Evolutionary conservation across 2,888 invertebrate species (phyloP).

Genomic region (Athetis lepigone): DNA sequence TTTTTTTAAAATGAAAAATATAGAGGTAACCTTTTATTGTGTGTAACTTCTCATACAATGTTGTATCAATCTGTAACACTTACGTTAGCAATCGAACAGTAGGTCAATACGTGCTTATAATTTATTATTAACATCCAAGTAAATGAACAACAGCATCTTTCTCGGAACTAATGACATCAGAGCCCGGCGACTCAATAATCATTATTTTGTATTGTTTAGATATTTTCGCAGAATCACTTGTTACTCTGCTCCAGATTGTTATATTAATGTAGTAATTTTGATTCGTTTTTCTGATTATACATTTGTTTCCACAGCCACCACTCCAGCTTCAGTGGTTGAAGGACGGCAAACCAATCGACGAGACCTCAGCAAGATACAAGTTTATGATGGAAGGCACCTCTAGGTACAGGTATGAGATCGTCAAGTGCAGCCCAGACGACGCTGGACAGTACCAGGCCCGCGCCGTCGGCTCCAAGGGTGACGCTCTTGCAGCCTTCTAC

Average conservation of each 20-base stretch:
- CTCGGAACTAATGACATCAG: slow-evolving; percentile 34
- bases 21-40: neutral
- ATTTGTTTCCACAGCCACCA: slow-evolving; percentile 83
- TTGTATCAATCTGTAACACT: neutral
- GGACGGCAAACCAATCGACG: slow-evolving; percentile 97
- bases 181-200: neutral
- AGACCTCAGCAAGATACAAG: slow-evolving; percentile 93
- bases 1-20: too few relatives aligned
- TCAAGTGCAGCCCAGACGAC: slow-evolving; percentile 93
- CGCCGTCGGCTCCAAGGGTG: slow-evolving; percentile 96
- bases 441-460: slow-evolving; percentile 97
- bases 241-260: neutral
- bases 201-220: slow-evolving; percentile 2
- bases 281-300: neutral
- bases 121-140: neutral
- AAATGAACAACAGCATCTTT: slow-evolving; percentile 33
- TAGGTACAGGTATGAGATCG: slow-evolving; percentile 94
- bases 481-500: slow-evolving; percentile 96
- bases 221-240: slow-evolving; percentile 1
- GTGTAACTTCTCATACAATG: too few relatives aligned
- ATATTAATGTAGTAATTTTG: too few relatives aligned
- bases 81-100: slow-evolving; percentile 7
- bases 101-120: slow-evolving; percentile 36
- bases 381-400: slow-evolving; percentile 95
- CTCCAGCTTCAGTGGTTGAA: slow-evolving; percentile 96